Evolutionary conservation across 2,113 vertebrate species (phyloP).

Genomic region (Takifugu flavidus): DNA sequence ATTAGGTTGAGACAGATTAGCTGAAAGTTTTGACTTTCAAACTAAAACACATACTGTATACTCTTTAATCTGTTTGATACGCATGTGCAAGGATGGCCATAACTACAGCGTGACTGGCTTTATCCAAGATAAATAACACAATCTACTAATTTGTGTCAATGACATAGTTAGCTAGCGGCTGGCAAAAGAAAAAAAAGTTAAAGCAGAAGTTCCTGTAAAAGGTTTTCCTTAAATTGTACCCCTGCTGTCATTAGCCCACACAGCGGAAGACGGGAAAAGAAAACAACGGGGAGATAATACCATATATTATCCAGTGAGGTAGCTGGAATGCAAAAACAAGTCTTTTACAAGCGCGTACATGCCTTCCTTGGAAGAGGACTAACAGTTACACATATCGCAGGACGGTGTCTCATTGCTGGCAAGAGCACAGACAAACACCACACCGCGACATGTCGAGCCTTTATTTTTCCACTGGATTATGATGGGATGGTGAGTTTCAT

Average conservation of each 20-base stretch:
- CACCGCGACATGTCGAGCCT: constrained; percentile 1
- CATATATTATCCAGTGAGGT: constrained; percentile 58
- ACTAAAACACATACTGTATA: no score
- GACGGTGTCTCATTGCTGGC: constrained; percentile 13
- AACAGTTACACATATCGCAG: constrained; percentile 35
- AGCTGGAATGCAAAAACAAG: constrained; percentile 69
- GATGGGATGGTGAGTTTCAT: background rate
- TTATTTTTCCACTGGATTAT: background rate
- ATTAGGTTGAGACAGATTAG: background rate
- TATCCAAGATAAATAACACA: no score
- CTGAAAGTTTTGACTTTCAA: background rate
- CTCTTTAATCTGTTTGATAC: no score
- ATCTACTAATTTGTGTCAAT: no score
- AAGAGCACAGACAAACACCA: constrained; percentile 11
- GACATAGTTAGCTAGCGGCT: background rate
- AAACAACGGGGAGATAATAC: constrained; percentile 57
- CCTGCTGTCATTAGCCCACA: constrained; percentile 55
- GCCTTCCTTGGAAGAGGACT: constrained; percentile 46
- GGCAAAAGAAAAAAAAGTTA: constrained; percentile 20
- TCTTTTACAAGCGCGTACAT: constrained; percentile 63
- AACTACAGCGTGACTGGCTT: no score
- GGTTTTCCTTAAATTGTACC: constrained; percentile 50
- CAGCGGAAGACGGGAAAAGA: constrained; percentile 34
- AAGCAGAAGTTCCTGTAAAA: constrained; percentile 13
- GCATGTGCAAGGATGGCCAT: no score